These are phyloP conservation scores for Torymus aiolomorphi DNA, from an alignment of 2,888 invertebrate species.

Conservation along the genomic window DNA sequence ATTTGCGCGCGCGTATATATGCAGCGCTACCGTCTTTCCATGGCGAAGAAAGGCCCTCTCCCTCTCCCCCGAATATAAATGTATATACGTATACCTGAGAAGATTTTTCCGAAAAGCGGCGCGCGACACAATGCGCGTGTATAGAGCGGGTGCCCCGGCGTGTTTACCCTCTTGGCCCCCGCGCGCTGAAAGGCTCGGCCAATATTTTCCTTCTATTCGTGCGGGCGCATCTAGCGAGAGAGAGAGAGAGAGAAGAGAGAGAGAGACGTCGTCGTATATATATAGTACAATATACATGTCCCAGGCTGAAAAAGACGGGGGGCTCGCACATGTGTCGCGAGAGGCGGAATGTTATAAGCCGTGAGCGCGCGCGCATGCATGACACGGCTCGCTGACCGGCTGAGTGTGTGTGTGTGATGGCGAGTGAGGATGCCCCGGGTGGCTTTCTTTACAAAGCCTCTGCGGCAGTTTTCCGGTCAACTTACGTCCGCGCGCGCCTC, in stretches of 20 bases:
- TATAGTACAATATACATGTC: too few relatives aligned
- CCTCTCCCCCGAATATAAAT: too few relatives aligned
- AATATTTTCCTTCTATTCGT: conserved; percentile 29
- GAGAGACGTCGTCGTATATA: too few relatives aligned
- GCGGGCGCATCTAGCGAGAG: background rate
- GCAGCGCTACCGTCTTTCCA: background rate
- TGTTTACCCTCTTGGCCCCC: conserved; percentile 27
- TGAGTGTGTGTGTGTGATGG: background rate
- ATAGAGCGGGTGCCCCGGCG: background rate
- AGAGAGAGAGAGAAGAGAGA: too few relatives aligned
- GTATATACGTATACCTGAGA: conserved; percentile 13
- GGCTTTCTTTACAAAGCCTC: conserved; percentile 6
- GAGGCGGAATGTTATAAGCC: conserved; percentile 17
- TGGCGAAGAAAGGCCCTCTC: too few relatives aligned
- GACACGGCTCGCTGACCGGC: background rate
- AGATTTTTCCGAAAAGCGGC: conserved; percentile 38
- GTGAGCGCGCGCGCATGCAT: too few relatives aligned
- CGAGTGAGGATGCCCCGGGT: conserved; percentile 16
- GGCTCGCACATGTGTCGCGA: conserved; percentile 12
- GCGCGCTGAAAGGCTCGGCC: conserved; percentile 7
- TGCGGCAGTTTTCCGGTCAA: conserved; percentile 57
- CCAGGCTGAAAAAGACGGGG: conserved; percentile 5
- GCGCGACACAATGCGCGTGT: background rate
- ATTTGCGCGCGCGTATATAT: conserved; percentile 3
- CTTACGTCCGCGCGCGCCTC: conserved; percentile 27